phyloP scores from a whole-genome alignment of 2,797 vertebrate species.

The Sciurus carolinensis region DNA sequence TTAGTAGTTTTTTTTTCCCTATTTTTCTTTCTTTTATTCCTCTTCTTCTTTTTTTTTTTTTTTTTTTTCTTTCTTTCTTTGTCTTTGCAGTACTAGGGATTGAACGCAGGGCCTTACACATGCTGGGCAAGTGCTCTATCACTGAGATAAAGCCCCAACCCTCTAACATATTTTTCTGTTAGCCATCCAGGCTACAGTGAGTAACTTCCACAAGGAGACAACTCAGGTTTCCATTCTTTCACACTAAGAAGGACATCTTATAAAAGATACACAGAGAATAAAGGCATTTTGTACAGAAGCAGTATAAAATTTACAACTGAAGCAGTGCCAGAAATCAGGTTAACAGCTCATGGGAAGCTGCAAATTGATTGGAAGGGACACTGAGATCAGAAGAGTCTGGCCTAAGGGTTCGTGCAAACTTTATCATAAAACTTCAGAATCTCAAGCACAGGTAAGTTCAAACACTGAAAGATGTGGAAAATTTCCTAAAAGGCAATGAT shows the following conservation, averaged over 20 bases:
- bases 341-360: constrained; percentile 64
- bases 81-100: not conserved
- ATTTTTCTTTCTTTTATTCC: not conserved
- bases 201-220: constrained; percentile 56
- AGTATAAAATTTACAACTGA: constrained; percentile 74
- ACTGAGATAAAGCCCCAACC: not conserved
- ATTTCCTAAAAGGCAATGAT: constrained; percentile 85
- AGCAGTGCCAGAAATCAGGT: constrained; percentile 61
- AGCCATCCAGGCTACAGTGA: constrained; percentile 7
- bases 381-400: constrained; percentile 84
- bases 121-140: not conserved
- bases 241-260: constrained; percentile 70
- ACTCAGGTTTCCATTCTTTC: constrained; percentile 61
- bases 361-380: constrained; percentile 69
- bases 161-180: constrained; percentile 49
- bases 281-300: constrained; percentile 78
- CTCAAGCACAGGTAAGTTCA: constrained; percentile 87
- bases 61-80: too few species aligned
- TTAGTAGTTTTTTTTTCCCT: constrained; percentile 5
- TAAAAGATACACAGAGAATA: constrained; percentile 73
- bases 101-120: not conserved
- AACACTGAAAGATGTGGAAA: constrained; percentile 87
- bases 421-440: constrained; percentile 84
- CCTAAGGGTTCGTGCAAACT: constrained; percentile 86
- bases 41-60: too few species aligned